These are phyloP conservation scores for Hestina assimilis DNA, from an alignment of 1,140 invertebrate genomes.

Conservation along the genomic window DNA sequence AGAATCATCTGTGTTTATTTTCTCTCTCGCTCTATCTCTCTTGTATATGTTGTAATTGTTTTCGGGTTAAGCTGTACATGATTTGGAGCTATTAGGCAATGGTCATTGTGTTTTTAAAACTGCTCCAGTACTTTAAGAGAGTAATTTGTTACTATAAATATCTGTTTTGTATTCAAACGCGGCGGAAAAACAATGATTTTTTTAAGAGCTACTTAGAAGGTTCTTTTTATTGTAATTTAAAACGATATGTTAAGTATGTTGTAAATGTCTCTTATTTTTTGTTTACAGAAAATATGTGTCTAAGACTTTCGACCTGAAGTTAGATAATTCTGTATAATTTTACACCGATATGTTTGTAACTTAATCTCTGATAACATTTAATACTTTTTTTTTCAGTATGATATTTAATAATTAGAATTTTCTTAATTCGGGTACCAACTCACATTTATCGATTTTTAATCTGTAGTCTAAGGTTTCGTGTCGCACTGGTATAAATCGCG, in stretches of 20 bases:
- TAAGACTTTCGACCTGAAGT: too few species aligned
- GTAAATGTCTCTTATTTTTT: too few species aligned
- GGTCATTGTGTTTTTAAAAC: not conserved
- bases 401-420: too few species aligned
- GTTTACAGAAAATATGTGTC: too few species aligned
- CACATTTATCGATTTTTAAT: not conserved
- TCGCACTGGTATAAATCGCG: constrained; percentile 57
- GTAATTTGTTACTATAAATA: constrained; percentile 12
- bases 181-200: not conserved
- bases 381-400: too few species aligned
- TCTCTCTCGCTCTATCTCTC: not conserved
- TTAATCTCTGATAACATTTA: too few species aligned
- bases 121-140: not conserved
- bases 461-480: constrained; percentile 39
- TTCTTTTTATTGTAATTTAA: not conserved
- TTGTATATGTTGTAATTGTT: not conserved
- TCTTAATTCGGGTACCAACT: too few species aligned
- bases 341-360: too few species aligned
- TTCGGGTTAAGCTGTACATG: not conserved
- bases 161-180: not conserved
- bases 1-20: not conserved
- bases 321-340: too few species aligned
- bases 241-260: not conserved
- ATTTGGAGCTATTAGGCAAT: not conserved
- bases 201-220: not conserved